Conservation (phyloP, 2,113 vertebrate genomes). For the Proteles cristata region DNA sequence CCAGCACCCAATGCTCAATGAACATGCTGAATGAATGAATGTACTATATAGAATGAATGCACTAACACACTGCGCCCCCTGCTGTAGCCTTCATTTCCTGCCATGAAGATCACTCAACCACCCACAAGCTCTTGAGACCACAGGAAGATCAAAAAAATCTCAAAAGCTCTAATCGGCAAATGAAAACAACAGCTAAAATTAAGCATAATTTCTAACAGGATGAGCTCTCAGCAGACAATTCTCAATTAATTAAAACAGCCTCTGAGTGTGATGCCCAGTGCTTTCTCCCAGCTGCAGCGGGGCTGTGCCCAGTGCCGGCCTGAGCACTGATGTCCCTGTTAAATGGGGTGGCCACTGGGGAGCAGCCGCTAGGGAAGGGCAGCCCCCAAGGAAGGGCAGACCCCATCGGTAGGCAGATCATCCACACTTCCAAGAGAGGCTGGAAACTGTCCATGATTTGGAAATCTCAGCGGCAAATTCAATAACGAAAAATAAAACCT, state of each 20-base stretch:
- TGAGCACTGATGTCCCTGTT: neutral
- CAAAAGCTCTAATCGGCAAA: neutral
- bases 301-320: neutral
- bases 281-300: neutral
- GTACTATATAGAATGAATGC: neutral
- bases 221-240: conserved; percentile 37
- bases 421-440: neutral
- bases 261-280: neutral
- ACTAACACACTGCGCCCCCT: neutral
- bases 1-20: neutral
- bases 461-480: neutral
- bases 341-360: neutral
- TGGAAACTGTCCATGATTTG: neutral
- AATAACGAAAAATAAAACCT: neutral
- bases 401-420: neutral
- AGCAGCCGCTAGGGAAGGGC: neutral
- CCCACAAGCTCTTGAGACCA: conserved; percentile 41
- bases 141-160: conserved; percentile 32
- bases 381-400: neutral
- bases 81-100: neutral
- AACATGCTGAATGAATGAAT: neutral
- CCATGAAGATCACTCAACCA: neutral
- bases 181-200: conserved; percentile 66
- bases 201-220: conserved; percentile 50
- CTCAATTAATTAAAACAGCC: conserved; percentile 36